Conservation (phyloP, 2,797 vertebrate species). For the Syndactyla subalaris region DNA sequence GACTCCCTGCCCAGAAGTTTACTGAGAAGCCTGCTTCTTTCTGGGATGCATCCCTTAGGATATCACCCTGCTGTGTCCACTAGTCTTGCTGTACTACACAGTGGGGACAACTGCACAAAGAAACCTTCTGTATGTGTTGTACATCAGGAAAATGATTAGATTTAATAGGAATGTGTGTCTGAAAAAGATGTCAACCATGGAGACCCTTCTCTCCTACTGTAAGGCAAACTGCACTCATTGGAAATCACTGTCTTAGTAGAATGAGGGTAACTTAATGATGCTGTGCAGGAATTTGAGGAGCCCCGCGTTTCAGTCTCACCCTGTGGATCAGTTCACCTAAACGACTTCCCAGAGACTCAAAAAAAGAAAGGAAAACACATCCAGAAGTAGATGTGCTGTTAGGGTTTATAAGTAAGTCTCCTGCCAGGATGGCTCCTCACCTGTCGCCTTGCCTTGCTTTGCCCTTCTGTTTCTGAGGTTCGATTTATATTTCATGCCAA, state of each 20-base stretch:
- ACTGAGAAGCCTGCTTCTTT: not conserved
- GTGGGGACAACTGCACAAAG: not conserved
- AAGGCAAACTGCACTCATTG: not conserved
- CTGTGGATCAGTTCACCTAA: not conserved
- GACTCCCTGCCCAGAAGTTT: not conserved
- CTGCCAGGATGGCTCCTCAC: not conserved
- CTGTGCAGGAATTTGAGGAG: not conserved
- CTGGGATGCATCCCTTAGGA: not conserved
- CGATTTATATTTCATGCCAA: not conserved
- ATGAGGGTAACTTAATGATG: not conserved
- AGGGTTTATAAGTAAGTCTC: not conserved
- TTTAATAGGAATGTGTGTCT: not conserved
- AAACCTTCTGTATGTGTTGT: not conserved
- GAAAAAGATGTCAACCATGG: not conserved
- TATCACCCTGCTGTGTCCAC: not conserved
- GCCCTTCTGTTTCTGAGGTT: not conserved
- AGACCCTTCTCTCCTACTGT: not conserved
- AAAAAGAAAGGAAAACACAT: not conserved
- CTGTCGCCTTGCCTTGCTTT: not conserved
- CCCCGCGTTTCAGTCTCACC: not conserved
- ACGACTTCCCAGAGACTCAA: not conserved
- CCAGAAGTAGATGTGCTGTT: not conserved
- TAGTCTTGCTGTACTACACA: not conserved
- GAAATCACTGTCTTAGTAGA: not conserved
- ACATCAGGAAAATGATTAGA: not conserved